Evolutionary conservation across 2,888 invertebrate genomes (phyloP), one percentile per base, ranked within the genome.

Genomic region (Pristionchus entomophagus): DNA sequence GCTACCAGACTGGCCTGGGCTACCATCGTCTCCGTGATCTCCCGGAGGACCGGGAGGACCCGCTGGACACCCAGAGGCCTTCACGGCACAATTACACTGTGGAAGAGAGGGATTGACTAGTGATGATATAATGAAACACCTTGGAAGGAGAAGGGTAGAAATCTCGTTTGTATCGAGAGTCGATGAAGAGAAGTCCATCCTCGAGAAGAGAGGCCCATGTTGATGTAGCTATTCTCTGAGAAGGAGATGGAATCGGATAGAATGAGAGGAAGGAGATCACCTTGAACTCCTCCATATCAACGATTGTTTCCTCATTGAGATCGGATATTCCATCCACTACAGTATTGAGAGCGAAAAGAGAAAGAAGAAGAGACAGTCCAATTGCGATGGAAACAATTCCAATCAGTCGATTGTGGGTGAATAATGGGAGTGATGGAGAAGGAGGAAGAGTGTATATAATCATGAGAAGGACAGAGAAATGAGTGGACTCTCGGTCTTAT

Each of bases 271-370:
- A 32, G 10, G 22, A 51, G 1, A 19, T 26, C 26, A 80, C 78
- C 78, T 80, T 80, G 51, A 80, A 80, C 22, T 80, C 78, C 4
- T 51, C 78, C 51, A 80, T 32, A 5, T 80, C 78, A 19, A 6
- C 19, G 12, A 19, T 53, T 26, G 26, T 51, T 49, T 80, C 78
- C 6, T 32, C 32, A 51, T 53, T 80, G 32, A 80, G 49, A 80
- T 80, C 22, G 6, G 35, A 32, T 8, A 80, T 80, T 38, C 26
- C 51, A 49, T 53, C 12, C 32, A 80, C 51, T 5, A 80, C 78
- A 22, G 49, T 29, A 10, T 80, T 26, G 12, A 80, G 78, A 29
- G 32, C 32, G 51, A 51, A 80, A 1, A 80, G 78, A 49, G 78
- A 80, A 10, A 80, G 14, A 32, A 80, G 78, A 19, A 80, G 78